Base-by-base conservation (phyloP, 2,113 vertebrate species). In the Scomber japonicus region DNA sequence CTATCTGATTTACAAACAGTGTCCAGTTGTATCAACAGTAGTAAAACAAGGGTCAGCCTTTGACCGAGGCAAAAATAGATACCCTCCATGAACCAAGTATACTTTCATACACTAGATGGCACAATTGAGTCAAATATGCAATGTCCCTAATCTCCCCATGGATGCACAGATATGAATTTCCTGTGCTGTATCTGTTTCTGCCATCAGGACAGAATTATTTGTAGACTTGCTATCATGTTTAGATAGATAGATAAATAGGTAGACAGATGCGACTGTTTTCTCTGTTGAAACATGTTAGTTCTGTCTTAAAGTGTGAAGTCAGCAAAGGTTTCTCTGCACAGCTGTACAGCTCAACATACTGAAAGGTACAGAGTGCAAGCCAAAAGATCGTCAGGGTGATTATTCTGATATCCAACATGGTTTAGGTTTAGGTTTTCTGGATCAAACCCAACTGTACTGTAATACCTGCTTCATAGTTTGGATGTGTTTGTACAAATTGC, bases 351-450 rank as follows among this genome's bases (percentile, higher is more conserved):
- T 48, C 11, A 64, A 7, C 2, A 16, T 15, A 45, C 2, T 24
- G 0, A 64, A 10, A 1, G 24, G 0, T 16, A 53, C 13, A 16
- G 17, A 71, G 17, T 44, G 48, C 21, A 15, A 19, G 63, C 21
- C 27, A 31, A 31, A 44, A 13, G 35, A 50, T 2, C 17, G 53
- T 24, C 13, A 57, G 13, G 31, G 31, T 19, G 77, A 31, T 31
- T 51, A 21, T 70, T 71, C 72, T 48, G 3, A 7, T 66, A 49
- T 76, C 2, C 21, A 80, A 51, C 40, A 50, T 61, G 31, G 65
- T 75, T 59, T 40, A 3, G 62, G 7, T 73, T 48, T 35, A 30
- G 54, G 54, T 71, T 55, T 50, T 66, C 30, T 75, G 60, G 44
- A 15, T 51, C 49, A 56, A 4, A 35, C 13, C 40, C 5, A 24